These are phyloP conservation scores for Pammene fasciana DNA, from an alignment of 2,888 invertebrate genomes.

Conservation along the genomic window DNA sequence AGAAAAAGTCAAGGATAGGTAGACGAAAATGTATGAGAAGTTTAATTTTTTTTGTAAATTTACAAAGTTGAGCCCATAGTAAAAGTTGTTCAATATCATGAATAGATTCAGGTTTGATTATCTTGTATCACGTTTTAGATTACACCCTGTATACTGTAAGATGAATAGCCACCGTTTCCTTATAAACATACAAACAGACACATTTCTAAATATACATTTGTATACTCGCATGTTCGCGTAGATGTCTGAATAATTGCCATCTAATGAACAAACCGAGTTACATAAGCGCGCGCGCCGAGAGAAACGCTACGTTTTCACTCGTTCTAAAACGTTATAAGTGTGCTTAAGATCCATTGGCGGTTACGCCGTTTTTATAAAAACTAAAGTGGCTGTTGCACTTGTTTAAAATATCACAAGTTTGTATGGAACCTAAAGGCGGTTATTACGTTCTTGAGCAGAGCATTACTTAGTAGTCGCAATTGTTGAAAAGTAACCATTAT, in stretches of 20 bases:
- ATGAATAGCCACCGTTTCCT: background rate
- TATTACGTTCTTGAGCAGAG: background rate
- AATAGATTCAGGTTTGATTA: no score
- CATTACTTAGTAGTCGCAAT: background rate
- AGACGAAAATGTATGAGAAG: no score
- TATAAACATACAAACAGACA: background rate
- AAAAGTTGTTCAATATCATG: no score
- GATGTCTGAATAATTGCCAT: conserved; percentile 20
- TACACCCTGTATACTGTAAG: no score
- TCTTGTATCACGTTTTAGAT: no score
- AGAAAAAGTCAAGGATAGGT: no score
- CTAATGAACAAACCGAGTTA: conserved; percentile 26
- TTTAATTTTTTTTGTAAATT: no score
- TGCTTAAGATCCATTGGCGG: background rate
- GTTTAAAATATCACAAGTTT: background rate
- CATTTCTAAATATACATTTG: background rate
- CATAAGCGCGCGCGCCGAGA: conserved; percentile 25
- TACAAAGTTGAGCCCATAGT: no score
- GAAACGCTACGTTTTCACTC: background rate
- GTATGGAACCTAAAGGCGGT: background rate
- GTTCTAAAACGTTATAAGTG: background rate
- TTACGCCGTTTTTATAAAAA: background rate
- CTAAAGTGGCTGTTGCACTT: background rate
- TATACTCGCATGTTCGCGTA: background rate
- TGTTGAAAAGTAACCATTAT: background rate